A percentile compares a stretch with the other conserved stretches of the same genome.
Evolutionary conservation across 2,888 invertebrate genomes (phyloP).

Genomic region (Elgonia sp.): DNA sequence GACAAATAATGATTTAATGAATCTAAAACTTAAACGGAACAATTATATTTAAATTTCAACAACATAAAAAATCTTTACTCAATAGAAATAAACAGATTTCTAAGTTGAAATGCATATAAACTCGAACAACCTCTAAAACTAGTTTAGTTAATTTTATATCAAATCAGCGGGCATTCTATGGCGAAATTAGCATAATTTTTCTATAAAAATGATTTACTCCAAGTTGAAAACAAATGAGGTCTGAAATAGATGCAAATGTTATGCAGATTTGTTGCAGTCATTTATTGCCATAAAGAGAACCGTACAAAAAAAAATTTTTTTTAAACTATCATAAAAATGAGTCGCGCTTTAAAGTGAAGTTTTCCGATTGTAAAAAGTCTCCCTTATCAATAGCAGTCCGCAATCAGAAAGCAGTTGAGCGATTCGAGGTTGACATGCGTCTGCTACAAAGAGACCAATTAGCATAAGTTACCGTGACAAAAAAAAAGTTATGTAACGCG

Average conservation of each 20-base stretch:
- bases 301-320: constrained; percentile 24
- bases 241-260: constrained; percentile 28
- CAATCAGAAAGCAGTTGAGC: constrained; percentile 6
- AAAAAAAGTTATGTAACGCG: constrained; percentile 33
- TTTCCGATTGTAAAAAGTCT: constrained; percentile 7
- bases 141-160: not conserved
- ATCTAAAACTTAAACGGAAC: no score
- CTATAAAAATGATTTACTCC: constrained; percentile 27
- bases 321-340: constrained; percentile 1
- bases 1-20: no score
- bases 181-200: constrained; percentile 29
- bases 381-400: constrained; percentile 27
- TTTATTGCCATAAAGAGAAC: not conserved
- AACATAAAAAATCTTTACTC: not conserved
- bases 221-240: constrained; percentile 17
- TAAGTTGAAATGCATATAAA: no score
- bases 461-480: constrained; percentile 36
- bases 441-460: constrained; percentile 6
- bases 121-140: not conserved
- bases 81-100: not conserved
- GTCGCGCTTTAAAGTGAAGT: not conserved
- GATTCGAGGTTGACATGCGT: not conserved
- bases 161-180: not conserved
- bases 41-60: no score
- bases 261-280: constrained; percentile 24